phyloP scores from a whole-genome alignment of 2,888 invertebrate genomes.

The Ornithoptera alexandrae region DNA sequence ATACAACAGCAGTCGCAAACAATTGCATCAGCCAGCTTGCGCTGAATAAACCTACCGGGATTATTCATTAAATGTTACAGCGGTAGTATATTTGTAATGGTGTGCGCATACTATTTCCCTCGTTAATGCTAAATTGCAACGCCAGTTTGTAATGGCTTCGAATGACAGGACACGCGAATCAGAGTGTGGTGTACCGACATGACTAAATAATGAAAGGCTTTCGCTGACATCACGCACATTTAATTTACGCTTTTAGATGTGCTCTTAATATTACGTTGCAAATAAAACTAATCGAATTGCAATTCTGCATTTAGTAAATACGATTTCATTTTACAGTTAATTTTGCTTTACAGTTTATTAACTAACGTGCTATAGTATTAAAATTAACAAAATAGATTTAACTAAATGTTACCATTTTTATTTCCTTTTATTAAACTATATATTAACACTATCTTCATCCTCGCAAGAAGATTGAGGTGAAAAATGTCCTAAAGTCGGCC shows the following conservation, averaged over 20 bases:
- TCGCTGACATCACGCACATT: slow-evolving; percentile 1
- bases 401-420: no score
- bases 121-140: slow-evolving; percentile 25
- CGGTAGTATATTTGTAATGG: slow-evolving; percentile 18
- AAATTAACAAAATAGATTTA: no score
- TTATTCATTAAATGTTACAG: slow-evolving; percentile 21
- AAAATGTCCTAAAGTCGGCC: no score
- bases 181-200: slow-evolving; percentile 16
- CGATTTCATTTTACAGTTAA: no score
- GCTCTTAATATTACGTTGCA: no score
- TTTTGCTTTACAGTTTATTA: no score
- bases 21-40: slow-evolving; percentile 32
- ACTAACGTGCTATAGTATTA: no score
- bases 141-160: slow-evolving; percentile 22
- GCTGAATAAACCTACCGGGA: slow-evolving; percentile 18
- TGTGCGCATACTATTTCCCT: slow-evolving; percentile 8
- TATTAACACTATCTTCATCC: no score
- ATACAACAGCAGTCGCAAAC: slow-evolving; percentile 41
- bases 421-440: no score
- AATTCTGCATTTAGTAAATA: no score
- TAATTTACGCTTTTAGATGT: background rate
- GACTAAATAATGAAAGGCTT: slow-evolving; percentile 23
- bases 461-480: no score
- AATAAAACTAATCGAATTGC: no score
- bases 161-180: slow-evolving; percentile 22